Conservation (phyloP, 2,888 invertebrate species). For the Entomobrya proxima region DNA sequence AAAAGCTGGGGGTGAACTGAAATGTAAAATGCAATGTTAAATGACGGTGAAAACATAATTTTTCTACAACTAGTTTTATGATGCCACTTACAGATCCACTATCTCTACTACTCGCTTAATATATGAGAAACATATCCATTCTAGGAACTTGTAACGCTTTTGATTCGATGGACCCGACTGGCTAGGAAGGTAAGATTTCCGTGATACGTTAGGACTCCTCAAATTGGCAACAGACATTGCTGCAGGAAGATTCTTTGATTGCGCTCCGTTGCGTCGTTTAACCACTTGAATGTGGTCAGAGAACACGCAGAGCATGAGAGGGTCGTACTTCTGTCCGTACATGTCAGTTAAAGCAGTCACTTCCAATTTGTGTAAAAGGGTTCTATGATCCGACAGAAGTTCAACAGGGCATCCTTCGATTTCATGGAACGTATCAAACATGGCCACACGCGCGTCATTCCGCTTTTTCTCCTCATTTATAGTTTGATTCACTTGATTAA, state of each 20-base stretch:
- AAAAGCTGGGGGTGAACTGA: constrained; percentile 70
- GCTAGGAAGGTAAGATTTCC: constrained; percentile 72
- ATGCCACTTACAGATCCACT: constrained; percentile 89
- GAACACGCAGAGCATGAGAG: constrained; percentile 71
- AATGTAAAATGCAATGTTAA: too few species aligned
- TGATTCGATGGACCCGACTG: constrained; percentile 55
- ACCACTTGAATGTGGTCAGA: constrained; percentile 74
- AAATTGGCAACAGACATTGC: constrained; percentile 73
- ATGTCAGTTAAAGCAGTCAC: constrained; percentile 71
- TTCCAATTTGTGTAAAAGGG: constrained; percentile 71
- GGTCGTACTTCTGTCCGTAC: constrained; percentile 73
- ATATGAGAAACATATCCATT: constrained; percentile 90
- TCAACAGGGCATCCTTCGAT: constrained; percentile 83
- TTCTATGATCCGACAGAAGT: constrained; percentile 72
- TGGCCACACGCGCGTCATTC: constrained; percentile 95
- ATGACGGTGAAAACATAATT: not conserved
- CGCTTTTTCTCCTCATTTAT: constrained; percentile 98
- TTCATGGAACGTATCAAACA: constrained; percentile 98
- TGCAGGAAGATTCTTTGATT: constrained; percentile 65
- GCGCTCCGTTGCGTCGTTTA: constrained; percentile 67
- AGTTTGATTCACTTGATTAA: constrained; percentile 87
- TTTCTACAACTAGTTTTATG: not conserved
- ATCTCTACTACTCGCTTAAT: constrained; percentile 95
- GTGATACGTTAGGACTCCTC: constrained; percentile 72
- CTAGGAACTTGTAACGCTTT: constrained; percentile 95